Conservation (phyloP, 2,113 vertebrate genomes). For the Clupea harengus region DNA sequence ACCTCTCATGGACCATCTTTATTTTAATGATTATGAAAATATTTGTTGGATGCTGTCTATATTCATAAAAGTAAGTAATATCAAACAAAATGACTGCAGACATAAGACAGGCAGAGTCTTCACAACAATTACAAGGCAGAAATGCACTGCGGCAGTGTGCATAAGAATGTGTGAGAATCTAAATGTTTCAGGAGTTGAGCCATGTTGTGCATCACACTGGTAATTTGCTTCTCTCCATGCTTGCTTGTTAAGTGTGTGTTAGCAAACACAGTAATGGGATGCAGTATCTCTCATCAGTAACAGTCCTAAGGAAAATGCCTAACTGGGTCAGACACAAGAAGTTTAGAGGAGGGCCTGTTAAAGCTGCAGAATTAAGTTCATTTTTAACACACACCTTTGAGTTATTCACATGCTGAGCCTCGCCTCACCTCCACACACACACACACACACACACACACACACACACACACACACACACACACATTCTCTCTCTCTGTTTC, state of each 20-base stretch:
- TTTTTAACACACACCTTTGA: conserved; percentile 17
- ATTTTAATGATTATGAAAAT: background rate
- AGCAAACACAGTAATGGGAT: background rate
- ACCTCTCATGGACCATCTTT: background rate
- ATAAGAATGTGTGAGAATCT: background rate
- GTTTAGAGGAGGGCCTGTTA: conserved; percentile 11
- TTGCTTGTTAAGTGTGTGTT: background rate
- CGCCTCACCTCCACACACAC: background rate
- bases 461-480: background rate
- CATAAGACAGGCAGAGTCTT: background rate
- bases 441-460: background rate
- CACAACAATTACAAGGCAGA: background rate
- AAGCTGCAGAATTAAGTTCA: conserved; percentile 24
- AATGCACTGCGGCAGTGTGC: background rate
- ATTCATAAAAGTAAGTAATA: background rate
- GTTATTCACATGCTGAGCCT: background rate
- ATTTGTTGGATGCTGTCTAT: background rate
- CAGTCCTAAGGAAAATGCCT: background rate
- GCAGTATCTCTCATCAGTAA: background rate
- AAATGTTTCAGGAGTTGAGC: background rate
- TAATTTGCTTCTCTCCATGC: background rate
- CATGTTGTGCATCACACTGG: background rate
- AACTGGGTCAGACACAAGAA: conserved; percentile 27
- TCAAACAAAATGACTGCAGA: background rate
- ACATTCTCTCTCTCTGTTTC: background rate